A percentile compares a stretch with the other conserved stretches of the same genome.
phyloP scores from a whole-genome alignment of 2,888 invertebrate genomes.

The Amphipoea oculea region DNA sequence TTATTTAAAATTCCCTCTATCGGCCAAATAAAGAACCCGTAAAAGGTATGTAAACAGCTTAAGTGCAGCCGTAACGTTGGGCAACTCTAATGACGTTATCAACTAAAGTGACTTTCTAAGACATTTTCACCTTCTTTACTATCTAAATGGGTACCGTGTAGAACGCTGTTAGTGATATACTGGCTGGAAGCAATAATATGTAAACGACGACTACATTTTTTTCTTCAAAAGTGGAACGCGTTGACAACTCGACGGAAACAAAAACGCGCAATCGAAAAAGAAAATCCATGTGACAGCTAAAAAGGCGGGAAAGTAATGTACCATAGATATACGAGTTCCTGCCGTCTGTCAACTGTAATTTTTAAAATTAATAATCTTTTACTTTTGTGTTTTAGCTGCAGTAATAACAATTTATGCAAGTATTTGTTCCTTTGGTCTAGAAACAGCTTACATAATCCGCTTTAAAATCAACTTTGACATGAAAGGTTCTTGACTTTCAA shows the following conservation, averaged over 20 bases:
- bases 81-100: constrained; percentile 75
- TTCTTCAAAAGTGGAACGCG: constrained; percentile 72
- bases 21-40: constrained; percentile 70
- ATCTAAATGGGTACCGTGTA: constrained; percentile 78
- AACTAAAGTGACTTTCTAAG: constrained; percentile 78
- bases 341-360: background rate
- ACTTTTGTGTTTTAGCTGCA: background rate
- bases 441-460: background rate
- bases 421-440: background rate
- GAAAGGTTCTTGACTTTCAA: constrained; percentile 2
- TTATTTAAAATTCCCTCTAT: constrained; percentile 43
- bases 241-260: constrained; percentile 54
- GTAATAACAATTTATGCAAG: background rate
- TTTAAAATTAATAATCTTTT: background rate
- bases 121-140: constrained; percentile 75
- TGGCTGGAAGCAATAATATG: constrained; percentile 69
- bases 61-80: constrained; percentile 72
- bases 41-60: constrained; percentile 71
- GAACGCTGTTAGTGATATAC: constrained; percentile 69
- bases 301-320: constrained; percentile 29
- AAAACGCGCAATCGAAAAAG: constrained; percentile 48
- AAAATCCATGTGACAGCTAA: constrained; percentile 42
- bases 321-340: constrained; percentile 26
- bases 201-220: constrained; percentile 67
- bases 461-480: constrained; percentile 4